Base-by-base conservation (phyloP, 2,113 vertebrate species). In the Percina caprodes region DNA sequence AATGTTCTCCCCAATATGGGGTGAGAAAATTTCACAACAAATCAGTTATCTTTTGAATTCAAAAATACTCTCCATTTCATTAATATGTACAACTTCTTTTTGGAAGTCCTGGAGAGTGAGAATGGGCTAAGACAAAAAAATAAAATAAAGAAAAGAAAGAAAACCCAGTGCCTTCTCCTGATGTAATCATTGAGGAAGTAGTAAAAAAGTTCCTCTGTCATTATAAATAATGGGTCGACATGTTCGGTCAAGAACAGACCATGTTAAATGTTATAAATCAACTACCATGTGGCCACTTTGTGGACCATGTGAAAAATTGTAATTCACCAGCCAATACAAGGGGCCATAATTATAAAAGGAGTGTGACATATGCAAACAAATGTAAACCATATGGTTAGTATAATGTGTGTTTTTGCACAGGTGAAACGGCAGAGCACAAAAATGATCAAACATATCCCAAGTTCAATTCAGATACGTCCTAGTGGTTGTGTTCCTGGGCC, bases 1-100 rank as follows among this genome's bases (percentile, higher is more conserved):
- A n/a, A 89, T 63, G 79, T 86, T 91, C 89, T 88, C 95, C 95
- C 94, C 95, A 96, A 96, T 96, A 96, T 96, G 95, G 95, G 95
- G 94, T 90, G 93, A 94, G 74, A 89, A 88, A 85, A 93, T 89
- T 90, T 92, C 86, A 92, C 89, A 87, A 93, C 82, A 91, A 87
- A 90, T 88, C 85, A 86, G 71, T 90, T 85, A 84, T 90, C 84
- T 88, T 69, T 87, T 89, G 69, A 92, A 91, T 89, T 90, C 33
- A 84, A 87, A 88, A 90, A 92, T 74, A 90, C 84, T 92, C 90
- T 93, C 86, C 91, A 85, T 79, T 79, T 92, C 84, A 89, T 87
- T 90, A 94, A 94, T 91, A 95, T 95, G 80, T 95, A 95, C 95
- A 96, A 84, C 92, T 89, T 86, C 84, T 88, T 91, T 83, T 86